A percentile compares a stretch with the other conserved stretches of the same genome.
phyloP scores from a whole-genome alignment of 2,113 vertebrate genomes.

The Aix galericulata region DNA sequence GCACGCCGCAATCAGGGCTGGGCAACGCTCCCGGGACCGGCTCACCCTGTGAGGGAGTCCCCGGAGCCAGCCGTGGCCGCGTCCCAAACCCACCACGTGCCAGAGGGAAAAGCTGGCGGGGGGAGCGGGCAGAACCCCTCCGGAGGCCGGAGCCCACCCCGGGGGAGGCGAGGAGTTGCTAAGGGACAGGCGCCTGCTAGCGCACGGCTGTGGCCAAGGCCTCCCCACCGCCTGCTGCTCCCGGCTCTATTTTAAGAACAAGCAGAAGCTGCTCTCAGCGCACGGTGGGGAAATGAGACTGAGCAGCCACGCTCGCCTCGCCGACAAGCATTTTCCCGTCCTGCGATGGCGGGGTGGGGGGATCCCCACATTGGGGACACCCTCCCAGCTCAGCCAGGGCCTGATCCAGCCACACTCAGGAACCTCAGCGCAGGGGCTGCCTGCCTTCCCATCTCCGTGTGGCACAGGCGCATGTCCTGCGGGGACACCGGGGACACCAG shows the following conservation, averaged over 20 bases:
- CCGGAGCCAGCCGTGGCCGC: fast-evolving
- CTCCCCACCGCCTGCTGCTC: neutral
- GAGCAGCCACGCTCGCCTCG: neutral
- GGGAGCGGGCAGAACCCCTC: fast-evolving
- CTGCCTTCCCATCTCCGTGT: fast-evolving
- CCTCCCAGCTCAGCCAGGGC: neutral
- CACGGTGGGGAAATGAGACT: neutral
- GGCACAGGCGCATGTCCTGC: fast-evolving
- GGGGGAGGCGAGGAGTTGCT: neutral
- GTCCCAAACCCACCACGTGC: neutral
- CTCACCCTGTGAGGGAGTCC: neutral
- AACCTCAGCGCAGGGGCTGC: neutral
- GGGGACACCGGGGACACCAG: neutral
- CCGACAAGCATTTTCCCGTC: neutral
- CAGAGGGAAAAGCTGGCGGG: fast-evolving
- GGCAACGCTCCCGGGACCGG: neutral
- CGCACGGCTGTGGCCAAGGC: neutral
- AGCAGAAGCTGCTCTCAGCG: neutral
- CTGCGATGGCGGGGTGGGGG: fast-evolving
- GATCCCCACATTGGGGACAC: fast-evolving
- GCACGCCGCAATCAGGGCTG: neutral
- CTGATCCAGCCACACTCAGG: fast-evolving
- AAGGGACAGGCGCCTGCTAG: fast-evolving
- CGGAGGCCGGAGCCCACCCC: fast-evolving
- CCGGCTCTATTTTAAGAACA: neutral